A percentile compares a stretch with the other conserved stretches of the same genome.
Evolutionary conservation across 2,113 vertebrate species (phyloP).

Genomic region (Collichthys lucidus): DNA sequence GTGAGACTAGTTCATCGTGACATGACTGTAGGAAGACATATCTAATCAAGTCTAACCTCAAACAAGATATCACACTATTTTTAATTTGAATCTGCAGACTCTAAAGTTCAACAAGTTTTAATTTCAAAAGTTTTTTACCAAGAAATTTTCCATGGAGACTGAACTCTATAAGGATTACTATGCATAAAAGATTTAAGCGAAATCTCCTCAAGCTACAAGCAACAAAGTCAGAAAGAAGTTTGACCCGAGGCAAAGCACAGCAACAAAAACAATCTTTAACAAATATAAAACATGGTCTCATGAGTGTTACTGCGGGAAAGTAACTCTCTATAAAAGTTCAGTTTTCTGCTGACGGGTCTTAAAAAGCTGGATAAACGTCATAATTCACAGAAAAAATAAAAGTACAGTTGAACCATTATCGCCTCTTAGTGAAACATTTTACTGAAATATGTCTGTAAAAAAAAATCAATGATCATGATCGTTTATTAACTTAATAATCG

Average conservation of each 20-base stretch:
- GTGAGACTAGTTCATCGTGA: constrained; percentile 17
- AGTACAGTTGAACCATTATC: too few relatives aligned
- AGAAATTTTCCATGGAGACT: neutral
- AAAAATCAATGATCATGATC: too few relatives aligned
- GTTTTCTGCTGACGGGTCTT: too few relatives aligned
- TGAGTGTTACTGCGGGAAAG: neutral
- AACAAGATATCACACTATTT: constrained; percentile 7
- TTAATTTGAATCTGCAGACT: constrained; percentile 15
- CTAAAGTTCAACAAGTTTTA: neutral
- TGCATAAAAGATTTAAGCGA: constrained; percentile 7
- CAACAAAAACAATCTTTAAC: neutral
- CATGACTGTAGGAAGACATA: constrained; percentile 5
- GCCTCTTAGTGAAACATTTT: too few relatives aligned
- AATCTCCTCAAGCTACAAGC: constrained; percentile 33
- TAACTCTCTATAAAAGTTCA: too few relatives aligned
- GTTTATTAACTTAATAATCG: too few relatives aligned
- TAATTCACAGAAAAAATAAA: too few relatives aligned
- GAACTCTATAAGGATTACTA: neutral
- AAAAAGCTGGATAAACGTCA: too few relatives aligned
- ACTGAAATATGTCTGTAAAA: too few relatives aligned
- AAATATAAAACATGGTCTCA: neutral
- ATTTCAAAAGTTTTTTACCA: constrained; percentile 27
- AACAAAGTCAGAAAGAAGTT: constrained; percentile 30
- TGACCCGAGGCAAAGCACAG: neutral
- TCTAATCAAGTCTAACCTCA: neutral